Conservation (phyloP, 2,113 vertebrate species). For the Pollimyrus isidori region DNA sequence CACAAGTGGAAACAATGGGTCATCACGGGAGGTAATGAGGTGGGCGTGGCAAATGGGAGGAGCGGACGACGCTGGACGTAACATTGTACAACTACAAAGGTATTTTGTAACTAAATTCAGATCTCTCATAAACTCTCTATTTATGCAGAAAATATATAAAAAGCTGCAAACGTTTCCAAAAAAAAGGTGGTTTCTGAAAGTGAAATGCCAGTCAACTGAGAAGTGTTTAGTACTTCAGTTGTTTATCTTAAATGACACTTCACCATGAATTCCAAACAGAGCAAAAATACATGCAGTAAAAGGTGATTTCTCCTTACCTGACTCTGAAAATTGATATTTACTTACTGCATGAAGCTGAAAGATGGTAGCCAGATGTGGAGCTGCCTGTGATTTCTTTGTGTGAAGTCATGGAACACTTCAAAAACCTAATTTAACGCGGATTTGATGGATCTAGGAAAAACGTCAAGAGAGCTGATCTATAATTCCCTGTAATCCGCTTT, state of each 20-base stretch:
- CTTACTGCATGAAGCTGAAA: not conserved
- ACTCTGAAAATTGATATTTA: not conserved
- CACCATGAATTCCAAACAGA: not conserved
- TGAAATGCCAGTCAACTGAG: not conserved
- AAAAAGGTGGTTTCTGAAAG: not conserved
- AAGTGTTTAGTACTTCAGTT: not conserved
- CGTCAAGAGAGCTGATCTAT: constrained; percentile 46
- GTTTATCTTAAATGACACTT: constrained; percentile 1
- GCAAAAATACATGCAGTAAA: not conserved
- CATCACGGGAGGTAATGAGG: too few relatives aligned
- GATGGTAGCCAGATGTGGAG: not conserved
- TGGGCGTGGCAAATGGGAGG: too few relatives aligned
- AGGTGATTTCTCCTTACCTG: not conserved
- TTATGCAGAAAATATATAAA: not conserved
- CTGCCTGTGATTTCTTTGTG: not conserved
- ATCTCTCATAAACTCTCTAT: not conserved
- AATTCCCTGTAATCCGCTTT: constrained; percentile 53
- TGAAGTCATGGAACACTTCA: constrained; percentile 31
- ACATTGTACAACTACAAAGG: not conserved
- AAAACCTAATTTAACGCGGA: constrained; percentile 40
- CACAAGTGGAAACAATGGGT: too few relatives aligned
- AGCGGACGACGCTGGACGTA: too few relatives aligned
- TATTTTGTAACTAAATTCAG: not conserved
- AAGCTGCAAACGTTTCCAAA: not conserved
- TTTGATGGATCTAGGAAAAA: constrained; percentile 39